A percentile compares a stretch with the other conserved stretches of the same genome.
These are phyloP conservation scores for Drosophila repletoides DNA, from an alignment of 1,140 invertebrate genomes.

Conservation along the genomic window DNA sequence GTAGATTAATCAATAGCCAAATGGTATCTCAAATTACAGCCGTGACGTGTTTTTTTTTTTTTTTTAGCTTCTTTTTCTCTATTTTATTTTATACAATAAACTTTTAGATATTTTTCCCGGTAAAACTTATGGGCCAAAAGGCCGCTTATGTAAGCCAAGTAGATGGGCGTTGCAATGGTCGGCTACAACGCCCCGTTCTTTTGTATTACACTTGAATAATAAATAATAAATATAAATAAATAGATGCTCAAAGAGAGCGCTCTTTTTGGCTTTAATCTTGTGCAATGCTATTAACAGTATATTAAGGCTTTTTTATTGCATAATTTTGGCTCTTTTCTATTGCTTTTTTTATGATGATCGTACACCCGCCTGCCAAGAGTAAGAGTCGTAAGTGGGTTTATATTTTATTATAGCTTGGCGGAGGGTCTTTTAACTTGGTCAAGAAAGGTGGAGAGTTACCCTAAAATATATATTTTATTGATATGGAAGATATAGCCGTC, in stretches of 20 bases:
- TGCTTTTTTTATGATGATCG: no score
- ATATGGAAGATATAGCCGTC: no score
- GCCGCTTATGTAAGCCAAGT: slow-evolving; percentile 10
- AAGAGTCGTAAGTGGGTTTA: slow-evolving; percentile 12
- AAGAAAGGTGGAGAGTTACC: no score
- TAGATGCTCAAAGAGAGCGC: no score
- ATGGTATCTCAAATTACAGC: slow-evolving; percentile 44
- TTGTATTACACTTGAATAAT: slow-evolving; percentile 2
- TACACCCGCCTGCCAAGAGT: slow-evolving; percentile 12
- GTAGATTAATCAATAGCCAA: slow-evolving; percentile 63
- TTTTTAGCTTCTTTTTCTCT: neutral
- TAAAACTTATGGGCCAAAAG: no score
- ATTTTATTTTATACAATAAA: slow-evolving; percentile 5
- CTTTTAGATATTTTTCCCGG: neutral
- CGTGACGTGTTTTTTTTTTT: slow-evolving; percentile 42
- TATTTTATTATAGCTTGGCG: slow-evolving; percentile 31
- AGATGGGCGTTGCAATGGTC: neutral
- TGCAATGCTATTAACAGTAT: slow-evolving; percentile 36
- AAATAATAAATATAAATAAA: slow-evolving; percentile 2
- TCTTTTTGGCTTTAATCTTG: slow-evolving; percentile 35
- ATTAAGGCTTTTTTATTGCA: slow-evolving; percentile 33
- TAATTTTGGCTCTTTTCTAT: no score
- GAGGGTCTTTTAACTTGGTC: no score
- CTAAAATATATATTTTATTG: no score
- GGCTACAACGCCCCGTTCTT: slow-evolving; percentile 19